Percentiles rank a stretch among this genome's conserved stretches.
Conservation (phyloP, 2,888 invertebrate species). For the Lasioglossum figueresi region DNA sequence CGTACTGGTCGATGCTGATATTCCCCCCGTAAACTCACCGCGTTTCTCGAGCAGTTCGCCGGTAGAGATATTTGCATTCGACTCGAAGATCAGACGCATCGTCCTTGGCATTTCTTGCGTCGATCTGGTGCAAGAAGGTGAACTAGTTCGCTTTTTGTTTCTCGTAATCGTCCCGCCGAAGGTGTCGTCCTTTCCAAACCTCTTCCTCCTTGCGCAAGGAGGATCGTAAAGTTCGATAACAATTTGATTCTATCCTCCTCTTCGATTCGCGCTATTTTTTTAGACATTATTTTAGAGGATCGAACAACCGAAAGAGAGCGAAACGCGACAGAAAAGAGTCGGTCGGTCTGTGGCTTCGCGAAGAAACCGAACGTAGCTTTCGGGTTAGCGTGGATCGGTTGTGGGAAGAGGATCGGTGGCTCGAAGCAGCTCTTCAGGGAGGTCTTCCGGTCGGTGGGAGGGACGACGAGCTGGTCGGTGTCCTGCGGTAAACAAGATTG, state of each 20-base stretch:
- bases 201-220: background rate
- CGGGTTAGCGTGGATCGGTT: background rate
- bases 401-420: background rate
- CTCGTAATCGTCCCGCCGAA: slow-evolving; percentile 41
- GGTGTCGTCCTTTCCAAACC: slow-evolving; percentile 41
- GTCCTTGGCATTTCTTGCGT: slow-evolving; percentile 47
- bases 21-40: background rate
- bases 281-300: too few relatives aligned
- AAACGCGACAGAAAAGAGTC: background rate
- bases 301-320: background rate
- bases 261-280: too few relatives aligned
- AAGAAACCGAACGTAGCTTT: background rate
- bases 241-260: too few relatives aligned
- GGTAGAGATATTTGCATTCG: background rate
- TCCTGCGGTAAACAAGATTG: slow-evolving; percentile 10
- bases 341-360: background rate
- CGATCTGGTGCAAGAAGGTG: slow-evolving; percentile 50
- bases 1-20: background rate
- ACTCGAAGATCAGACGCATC: slow-evolving; percentile 41
- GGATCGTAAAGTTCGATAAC: background rate
- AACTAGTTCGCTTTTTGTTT: slow-evolving; percentile 60
- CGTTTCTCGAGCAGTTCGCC: background rate
- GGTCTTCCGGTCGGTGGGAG: slow-evolving; percentile 1
- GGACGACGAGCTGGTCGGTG: background rate
- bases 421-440: background rate